Conservation (phyloP, 2,797 vertebrate genomes). For the Hydrolagus colliei region DNA sequence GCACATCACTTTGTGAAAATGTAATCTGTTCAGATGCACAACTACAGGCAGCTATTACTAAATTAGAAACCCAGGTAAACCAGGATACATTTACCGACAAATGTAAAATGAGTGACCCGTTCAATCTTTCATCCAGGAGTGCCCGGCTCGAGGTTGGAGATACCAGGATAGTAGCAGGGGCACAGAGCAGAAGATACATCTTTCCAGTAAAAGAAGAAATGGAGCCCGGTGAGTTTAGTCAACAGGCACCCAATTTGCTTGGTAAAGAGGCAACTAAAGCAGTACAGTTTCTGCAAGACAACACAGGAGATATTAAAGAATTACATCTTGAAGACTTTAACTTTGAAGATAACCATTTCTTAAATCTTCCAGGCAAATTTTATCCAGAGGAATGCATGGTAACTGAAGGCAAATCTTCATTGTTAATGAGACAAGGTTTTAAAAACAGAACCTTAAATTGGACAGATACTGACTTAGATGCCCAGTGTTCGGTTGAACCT, state of each 20-base stretch:
- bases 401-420: not conserved
- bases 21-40: slow-evolving; percentile 50
- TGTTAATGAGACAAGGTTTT: not conserved
- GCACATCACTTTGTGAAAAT: slow-evolving; percentile 47
- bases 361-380: not conserved
- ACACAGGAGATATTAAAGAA: not conserved
- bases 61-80: slow-evolving; percentile 59
- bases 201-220: not conserved
- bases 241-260: not conserved
- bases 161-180: not conserved
- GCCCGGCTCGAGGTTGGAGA: slow-evolving; percentile 42
- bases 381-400: not conserved
- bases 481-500: not conserved
- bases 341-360: slow-evolving; percentile 2
- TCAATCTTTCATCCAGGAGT: slow-evolving; percentile 39
- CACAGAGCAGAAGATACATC: not conserved
- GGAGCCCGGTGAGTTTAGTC: not conserved
- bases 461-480: not conserved
- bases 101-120: slow-evolving; percentile 41
- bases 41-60: slow-evolving; percentile 45
- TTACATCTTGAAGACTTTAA: not conserved
- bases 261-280: not conserved
- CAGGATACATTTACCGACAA: slow-evolving; percentile 49
- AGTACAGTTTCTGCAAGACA: not conserved
- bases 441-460: not conserved